Conservation (phyloP, 2,888 invertebrate genomes). For the Endotricha flammealis region DNA sequence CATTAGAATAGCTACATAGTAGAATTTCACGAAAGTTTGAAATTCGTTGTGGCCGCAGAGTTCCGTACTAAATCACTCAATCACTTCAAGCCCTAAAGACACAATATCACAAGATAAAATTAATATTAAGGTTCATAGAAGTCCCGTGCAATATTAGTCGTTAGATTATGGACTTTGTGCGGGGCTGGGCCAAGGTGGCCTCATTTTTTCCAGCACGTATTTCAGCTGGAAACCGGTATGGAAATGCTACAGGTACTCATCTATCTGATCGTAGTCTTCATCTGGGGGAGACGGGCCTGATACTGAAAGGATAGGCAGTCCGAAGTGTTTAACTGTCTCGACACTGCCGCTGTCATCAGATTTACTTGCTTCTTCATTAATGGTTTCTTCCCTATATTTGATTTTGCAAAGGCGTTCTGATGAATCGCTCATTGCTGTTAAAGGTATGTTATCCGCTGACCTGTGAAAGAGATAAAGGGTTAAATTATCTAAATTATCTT, state of each 20-base stretch:
- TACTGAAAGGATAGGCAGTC: constrained; percentile 86
- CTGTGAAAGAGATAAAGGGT: constrained; percentile 33
- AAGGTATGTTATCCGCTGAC: constrained; percentile 71
- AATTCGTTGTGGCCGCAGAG: constrained; percentile 45
- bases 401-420: constrained; percentile 71
- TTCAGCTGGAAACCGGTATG: constrained; percentile 72
- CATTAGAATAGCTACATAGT: constrained; percentile 31
- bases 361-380: constrained; percentile 65
- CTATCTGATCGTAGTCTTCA: constrained; percentile 80
- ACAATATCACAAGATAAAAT: constrained; percentile 34
- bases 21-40: constrained; percentile 39
- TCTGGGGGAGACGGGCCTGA: constrained; percentile 89
- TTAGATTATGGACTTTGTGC: constrained; percentile 60
- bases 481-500: constrained; percentile 3
- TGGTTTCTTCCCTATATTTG: constrained; percentile 64
- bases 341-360: constrained; percentile 70
- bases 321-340: constrained; percentile 80
- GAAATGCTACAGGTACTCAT: constrained; percentile 81
- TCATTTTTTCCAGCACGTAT: constrained; percentile 69
- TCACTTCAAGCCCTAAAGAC: constrained; percentile 21
- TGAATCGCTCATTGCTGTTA: constrained; percentile 68
- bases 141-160: constrained; percentile 38
- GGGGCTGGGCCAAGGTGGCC: constrained; percentile 65
- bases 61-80: constrained; percentile 22
- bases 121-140: constrained; percentile 24